Percentiles rank a stretch among this genome's conserved stretches.
Conservation (phyloP, 2,797 vertebrate genomes). For the Sebastes miniatus region DNA sequence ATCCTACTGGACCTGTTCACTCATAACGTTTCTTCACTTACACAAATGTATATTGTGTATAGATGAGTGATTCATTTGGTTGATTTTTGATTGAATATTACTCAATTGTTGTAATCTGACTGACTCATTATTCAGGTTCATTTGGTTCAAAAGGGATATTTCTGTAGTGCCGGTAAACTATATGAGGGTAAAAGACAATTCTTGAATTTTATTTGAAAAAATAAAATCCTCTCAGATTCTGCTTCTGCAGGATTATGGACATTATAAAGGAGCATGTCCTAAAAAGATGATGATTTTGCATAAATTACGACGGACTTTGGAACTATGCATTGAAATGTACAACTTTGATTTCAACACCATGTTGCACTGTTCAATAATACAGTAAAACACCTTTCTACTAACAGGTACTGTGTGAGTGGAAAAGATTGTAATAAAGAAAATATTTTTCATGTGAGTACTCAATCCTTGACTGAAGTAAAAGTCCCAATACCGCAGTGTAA, state of each 20-base stretch:
- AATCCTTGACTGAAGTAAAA: background rate
- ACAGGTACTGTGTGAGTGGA: conserved; percentile 49
- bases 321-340: conserved; percentile 71
- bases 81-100: conserved; percentile 48
- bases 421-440: conserved; percentile 79
- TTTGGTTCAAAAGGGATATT: conserved; percentile 68
- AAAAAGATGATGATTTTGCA: conserved; percentile 23
- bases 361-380: conserved; percentile 65
- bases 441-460: conserved; percentile 69
- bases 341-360: conserved; percentile 47
- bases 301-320: conserved; percentile 33
- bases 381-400: conserved; percentile 73
- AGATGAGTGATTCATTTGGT: conserved; percentile 40
- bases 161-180: conserved; percentile 29
- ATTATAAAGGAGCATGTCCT: background rate
- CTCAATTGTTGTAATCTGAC: conserved; percentile 24
- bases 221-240: conserved; percentile 13
- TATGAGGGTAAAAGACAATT: background rate
- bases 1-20: conserved; percentile 47
- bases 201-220: conserved; percentile 40
- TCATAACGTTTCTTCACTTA: conserved; percentile 24
- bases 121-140: conserved; percentile 43
- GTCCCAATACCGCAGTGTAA: background rate
- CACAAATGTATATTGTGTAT: conserved; percentile 43
- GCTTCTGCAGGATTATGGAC: conserved; percentile 27